A percentile compares a stretch with the other conserved stretches of the same genome.
phyloP scores from a whole-genome alignment of 2,888 invertebrate species.

The Allolobophora icterica region DNA sequence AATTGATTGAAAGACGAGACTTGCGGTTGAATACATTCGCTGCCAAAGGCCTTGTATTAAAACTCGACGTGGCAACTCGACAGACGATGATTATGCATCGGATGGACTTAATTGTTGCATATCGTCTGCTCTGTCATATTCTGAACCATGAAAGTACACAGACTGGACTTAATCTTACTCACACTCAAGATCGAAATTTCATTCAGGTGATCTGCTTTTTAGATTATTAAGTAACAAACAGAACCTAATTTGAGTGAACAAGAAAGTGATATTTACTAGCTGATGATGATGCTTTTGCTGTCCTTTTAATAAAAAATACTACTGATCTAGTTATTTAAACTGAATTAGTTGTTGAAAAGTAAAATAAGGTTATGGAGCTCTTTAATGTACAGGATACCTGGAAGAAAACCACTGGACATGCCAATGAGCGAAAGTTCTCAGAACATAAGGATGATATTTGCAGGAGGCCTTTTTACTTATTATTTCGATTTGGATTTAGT shows the following conservation, averaged over 20 bases:
- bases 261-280: not conserved
- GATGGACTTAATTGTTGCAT: slow-evolving; percentile 83
- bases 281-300: slow-evolving; percentile 1
- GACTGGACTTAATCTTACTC: slow-evolving; percentile 86
- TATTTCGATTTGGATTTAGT: not conserved
- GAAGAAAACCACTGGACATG: not conserved
- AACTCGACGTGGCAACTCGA: slow-evolving; percentile 77
- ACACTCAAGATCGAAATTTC: slow-evolving; percentile 92
- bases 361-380: not conserved
- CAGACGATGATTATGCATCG: slow-evolving; percentile 77
- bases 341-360: not conserved
- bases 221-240: not conserved
- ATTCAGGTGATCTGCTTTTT: slow-evolving; percentile 70
- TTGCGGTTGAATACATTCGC: slow-evolving; percentile 70
- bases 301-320: not conserved
- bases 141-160: slow-evolving; percentile 82
- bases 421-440: not conserved
- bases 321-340: not conserved
- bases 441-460: not conserved
- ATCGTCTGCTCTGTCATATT: slow-evolving; percentile 79
- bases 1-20: slow-evolving; percentile 79
- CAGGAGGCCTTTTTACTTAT: not conserved
- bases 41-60: slow-evolving; percentile 78
- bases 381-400: not conserved
- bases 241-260: not conserved